phyloP scores from a whole-genome alignment of 2,113 vertebrate species.

The Solea senegalensis region DNA sequence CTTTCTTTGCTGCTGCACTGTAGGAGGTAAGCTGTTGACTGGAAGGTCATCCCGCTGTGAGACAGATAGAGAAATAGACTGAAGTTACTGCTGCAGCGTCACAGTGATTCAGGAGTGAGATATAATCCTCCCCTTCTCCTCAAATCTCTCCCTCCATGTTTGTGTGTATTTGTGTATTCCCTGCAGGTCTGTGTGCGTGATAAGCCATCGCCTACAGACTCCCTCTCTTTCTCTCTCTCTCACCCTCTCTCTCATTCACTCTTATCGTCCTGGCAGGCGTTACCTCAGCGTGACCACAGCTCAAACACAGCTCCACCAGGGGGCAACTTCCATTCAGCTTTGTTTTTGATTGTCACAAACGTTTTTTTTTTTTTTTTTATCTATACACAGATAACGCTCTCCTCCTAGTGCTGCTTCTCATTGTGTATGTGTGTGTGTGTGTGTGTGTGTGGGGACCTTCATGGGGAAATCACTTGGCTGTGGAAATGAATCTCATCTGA shows the following conservation, averaged over 20 bases:
- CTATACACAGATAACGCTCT: background rate
- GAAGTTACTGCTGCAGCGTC: slow-evolving; percentile 20
- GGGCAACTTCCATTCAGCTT: slow-evolving; percentile 1
- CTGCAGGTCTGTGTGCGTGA: slow-evolving; percentile 42
- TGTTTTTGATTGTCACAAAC: slow-evolving; percentile 25
- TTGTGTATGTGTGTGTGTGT: background rate
- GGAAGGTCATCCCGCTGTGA: slow-evolving; percentile 45
- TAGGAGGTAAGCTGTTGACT: slow-evolving; percentile 38
- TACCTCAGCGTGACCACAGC: slow-evolving; percentile 25
- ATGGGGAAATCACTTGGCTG: slow-evolving; percentile 3
- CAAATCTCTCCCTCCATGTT: slow-evolving; percentile 13
- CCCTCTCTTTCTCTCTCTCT: slow-evolving; percentile 20
- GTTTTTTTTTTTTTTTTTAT: background rate
- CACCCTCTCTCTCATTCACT: slow-evolving; percentile 8
- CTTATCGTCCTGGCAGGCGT: slow-evolving; percentile 68
- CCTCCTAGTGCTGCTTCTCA: background rate
- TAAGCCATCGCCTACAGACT: slow-evolving; percentile 52
- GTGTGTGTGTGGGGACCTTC: background rate
- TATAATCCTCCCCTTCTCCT: slow-evolving; percentile 39
- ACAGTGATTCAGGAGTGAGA: slow-evolving; percentile 39
- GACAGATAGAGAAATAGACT: slow-evolving; percentile 39
- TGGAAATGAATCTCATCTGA: slow-evolving; percentile 27
- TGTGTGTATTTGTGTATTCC: slow-evolving; percentile 32
- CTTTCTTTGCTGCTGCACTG: background rate
- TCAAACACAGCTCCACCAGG: slow-evolving; percentile 23